A percentile compares a stretch with the other conserved stretches of the same genome.
phyloP scores from a whole-genome alignment of 2,113 vertebrate genomes.

The Pelmatolapia mariae region DNA sequence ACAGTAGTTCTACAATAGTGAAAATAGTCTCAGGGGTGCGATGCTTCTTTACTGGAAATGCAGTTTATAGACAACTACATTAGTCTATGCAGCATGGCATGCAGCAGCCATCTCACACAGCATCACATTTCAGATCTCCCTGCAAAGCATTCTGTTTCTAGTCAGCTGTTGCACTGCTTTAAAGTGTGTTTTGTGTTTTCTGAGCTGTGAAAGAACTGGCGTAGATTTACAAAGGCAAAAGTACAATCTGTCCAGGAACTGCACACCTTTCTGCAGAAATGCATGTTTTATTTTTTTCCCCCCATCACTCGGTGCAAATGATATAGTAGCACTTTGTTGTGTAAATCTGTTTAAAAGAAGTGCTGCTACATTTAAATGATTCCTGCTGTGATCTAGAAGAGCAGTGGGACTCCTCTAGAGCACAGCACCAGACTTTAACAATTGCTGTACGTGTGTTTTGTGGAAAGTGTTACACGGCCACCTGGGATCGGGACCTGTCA shows the following conservation, averaged over 20 bases:
- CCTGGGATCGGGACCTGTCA: constrained; percentile 2
- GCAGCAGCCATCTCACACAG: constrained; percentile 22
- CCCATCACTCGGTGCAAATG: neutral
- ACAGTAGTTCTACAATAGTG: neutral
- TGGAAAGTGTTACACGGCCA: neutral
- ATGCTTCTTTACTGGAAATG: neutral
- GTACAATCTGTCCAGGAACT: constrained; percentile 2
- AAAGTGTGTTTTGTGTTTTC: constrained; percentile 53
- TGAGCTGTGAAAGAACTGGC: constrained; percentile 34
- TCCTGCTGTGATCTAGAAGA: neutral
- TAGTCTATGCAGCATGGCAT: constrained; percentile 28
- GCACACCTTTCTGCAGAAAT: constrained; percentile 40
- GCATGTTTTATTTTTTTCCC: neutral
- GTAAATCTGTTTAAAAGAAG: neutral
- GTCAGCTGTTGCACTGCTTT: constrained; percentile 26
- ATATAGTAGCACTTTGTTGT: neutral
- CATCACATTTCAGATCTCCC: constrained; percentile 39
- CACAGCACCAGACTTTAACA: neutral
- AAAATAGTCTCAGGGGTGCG: neutral
- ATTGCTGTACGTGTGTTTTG: neutral
- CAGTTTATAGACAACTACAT: neutral
- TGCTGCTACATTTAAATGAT: neutral
- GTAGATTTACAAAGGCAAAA: constrained; percentile 47
- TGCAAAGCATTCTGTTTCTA: constrained; percentile 6
- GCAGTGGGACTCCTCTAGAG: neutral